Percentiles rank a stretch among this genome's conserved stretches.
Evolutionary conservation across 2,797 vertebrate genomes (phyloP).

Genomic region (Labroides dimidiatus): DNA sequence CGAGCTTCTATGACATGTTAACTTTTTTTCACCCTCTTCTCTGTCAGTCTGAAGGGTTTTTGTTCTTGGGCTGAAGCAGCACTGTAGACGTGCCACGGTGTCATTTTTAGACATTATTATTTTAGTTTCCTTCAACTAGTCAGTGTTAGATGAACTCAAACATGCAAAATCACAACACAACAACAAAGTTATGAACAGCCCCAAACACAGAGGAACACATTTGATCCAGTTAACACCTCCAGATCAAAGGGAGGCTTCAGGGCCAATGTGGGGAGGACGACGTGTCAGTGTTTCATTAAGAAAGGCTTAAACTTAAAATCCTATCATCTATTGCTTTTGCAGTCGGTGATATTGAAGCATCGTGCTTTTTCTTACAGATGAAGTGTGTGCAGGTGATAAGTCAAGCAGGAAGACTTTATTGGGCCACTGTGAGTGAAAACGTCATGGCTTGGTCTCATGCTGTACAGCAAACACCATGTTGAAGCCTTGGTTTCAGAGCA

Average conservation of each 20-base stretch:
- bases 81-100: no score
- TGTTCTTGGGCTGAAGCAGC: no score
- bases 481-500: no score
- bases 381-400: not conserved
- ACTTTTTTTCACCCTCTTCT: not conserved
- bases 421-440: no score
- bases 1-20: not conserved
- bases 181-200: not conserved
- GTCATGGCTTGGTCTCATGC: no score
- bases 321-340: not conserved
- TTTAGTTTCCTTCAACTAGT: no score
- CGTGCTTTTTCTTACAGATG: not conserved
- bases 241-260: not conserved
- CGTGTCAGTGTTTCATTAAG: not conserved
- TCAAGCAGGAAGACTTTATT: not conserved
- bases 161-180: not conserved
- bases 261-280: not conserved
- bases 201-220: not conserved
- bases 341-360: not conserved
- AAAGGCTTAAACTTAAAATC: not conserved
- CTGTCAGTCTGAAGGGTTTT: not conserved
- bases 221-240: not conserved
- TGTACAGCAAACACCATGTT: no score
- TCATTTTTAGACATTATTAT: no score
- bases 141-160: no score